These are phyloP conservation scores for Parnassius smintheus DNA, from an alignment of 2,888 invertebrate genomes.

Conservation along the genomic window DNA sequence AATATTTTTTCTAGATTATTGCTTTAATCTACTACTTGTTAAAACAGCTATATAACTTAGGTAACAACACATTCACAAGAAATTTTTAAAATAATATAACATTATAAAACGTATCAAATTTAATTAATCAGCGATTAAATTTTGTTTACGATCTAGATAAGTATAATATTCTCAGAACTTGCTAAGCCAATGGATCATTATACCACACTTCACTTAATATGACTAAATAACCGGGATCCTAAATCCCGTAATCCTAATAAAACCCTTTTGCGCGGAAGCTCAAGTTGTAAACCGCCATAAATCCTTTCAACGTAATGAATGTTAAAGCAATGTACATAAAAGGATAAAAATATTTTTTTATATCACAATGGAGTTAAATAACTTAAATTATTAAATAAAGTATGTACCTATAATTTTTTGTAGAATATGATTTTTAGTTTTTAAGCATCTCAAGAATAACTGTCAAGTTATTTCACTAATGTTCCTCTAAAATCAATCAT, in stretches of 20 bases:
- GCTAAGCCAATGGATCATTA: slow-evolving; percentile 21
- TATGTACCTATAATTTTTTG: too few species aligned
- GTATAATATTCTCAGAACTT: neutral
- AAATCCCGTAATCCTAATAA: slow-evolving; percentile 27
- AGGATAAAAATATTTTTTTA: neutral
- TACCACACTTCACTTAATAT: slow-evolving; percentile 21
- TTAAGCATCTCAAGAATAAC: too few species aligned
- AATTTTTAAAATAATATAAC: too few species aligned
- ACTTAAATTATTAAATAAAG: neutral
- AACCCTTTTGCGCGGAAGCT: slow-evolving; percentile 27
- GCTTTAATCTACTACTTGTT: too few species aligned
- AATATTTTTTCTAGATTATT: too few species aligned
- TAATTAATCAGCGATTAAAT: too few species aligned
- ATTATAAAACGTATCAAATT: too few species aligned
- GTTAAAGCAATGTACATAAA: slow-evolving; percentile 4
- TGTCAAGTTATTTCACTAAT: too few species aligned
- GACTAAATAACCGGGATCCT: slow-evolving; percentile 24
- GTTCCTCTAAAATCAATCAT: too few species aligned
- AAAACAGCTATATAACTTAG: too few species aligned
- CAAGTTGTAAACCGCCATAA: slow-evolving; percentile 28
- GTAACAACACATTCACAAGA: too few species aligned
- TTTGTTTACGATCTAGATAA: neutral
- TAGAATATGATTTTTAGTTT: too few species aligned
- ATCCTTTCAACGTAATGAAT: slow-evolving; percentile 26
- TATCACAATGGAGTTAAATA: neutral